phyloP scores from a whole-genome alignment of 2,113 vertebrate species.

The Phalacrocorax brasilianus region DNA sequence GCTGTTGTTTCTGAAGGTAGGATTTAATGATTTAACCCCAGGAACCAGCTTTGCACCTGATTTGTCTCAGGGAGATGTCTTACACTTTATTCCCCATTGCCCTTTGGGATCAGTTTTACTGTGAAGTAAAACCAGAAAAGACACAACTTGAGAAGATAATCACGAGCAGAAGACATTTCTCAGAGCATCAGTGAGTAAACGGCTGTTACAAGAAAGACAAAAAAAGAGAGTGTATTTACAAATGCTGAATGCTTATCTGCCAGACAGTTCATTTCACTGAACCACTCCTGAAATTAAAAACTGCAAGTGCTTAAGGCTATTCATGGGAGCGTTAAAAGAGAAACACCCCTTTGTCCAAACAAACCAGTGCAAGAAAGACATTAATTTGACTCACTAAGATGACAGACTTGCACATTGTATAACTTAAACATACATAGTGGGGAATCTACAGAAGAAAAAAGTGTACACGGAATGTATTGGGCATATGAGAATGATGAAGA shows the following conservation, averaged over 20 bases:
- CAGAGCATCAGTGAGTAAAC: not conserved
- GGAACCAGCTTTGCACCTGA: not conserved
- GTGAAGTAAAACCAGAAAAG: not conserved
- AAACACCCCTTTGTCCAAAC: slow-evolving; percentile 64
- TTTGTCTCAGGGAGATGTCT: not conserved
- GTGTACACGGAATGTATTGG: not conserved
- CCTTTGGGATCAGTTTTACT: not conserved
- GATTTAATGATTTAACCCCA: not conserved
- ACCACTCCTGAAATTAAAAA: slow-evolving; percentile 65
- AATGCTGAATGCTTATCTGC: slow-evolving; percentile 34
- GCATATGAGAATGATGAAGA: not conserved
- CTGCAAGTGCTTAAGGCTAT: slow-evolving; percentile 46
- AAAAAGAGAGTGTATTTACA: not conserved
- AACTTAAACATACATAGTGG: slow-evolving; percentile 8
- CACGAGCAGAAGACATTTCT: not conserved
- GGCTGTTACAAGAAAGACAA: not conserved
- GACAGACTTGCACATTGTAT: slow-evolving; percentile 60
- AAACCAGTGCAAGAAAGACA: slow-evolving; percentile 44
- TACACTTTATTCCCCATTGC: not conserved
- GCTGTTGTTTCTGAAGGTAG: not conserved
- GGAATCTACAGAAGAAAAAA: not conserved
- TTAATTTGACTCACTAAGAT: slow-evolving; percentile 61
- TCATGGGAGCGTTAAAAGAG: slow-evolving; percentile 54
- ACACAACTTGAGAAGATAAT: not conserved
- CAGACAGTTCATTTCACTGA: slow-evolving; percentile 45